Evolutionary conservation across 1,140 invertebrate genomes (phyloP).

Genomic region (Leptinotarsa lineolata): DNA sequence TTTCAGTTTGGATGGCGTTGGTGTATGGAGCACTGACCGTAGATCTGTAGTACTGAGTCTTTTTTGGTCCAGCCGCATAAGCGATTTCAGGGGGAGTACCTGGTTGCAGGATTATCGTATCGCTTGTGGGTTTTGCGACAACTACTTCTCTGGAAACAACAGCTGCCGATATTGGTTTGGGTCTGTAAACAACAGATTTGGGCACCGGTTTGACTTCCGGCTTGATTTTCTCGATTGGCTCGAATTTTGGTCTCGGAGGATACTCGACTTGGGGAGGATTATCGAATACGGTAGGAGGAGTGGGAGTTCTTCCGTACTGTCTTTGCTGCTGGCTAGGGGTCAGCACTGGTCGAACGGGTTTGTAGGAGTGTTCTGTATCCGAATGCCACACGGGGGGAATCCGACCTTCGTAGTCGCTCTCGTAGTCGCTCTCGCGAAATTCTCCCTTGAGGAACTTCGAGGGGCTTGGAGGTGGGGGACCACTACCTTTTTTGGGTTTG

Average conservation of each 20-base stretch:
- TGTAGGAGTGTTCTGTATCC: slow-evolving; percentile 62
- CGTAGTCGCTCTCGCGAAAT: slow-evolving; percentile 73
- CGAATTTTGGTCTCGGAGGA: slow-evolving; percentile 62
- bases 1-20: slow-evolving; percentile 67
- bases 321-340: slow-evolving; percentile 57
- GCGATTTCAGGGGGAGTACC: slow-evolving; percentile 64
- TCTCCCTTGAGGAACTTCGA: slow-evolving; percentile 72
- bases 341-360: slow-evolving; percentile 64
- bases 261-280: slow-evolving; percentile 57
- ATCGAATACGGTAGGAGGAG: slow-evolving; percentile 64
- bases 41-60: slow-evolving; percentile 59
- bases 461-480: slow-evolving; percentile 61
- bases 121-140: slow-evolving; percentile 48
- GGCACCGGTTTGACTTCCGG: slow-evolving; percentile 51
- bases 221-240: slow-evolving; percentile 61
- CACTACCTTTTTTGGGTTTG: slow-evolving; percentile 52
- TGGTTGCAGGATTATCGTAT: slow-evolving; percentile 57
- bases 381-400: slow-evolving; percentile 67
- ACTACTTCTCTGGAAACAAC: slow-evolving; percentile 50
- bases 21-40: slow-evolving; percentile 61
- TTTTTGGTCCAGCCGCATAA: slow-evolving; percentile 61
- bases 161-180: slow-evolving; percentile 56
- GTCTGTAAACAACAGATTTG: slow-evolving; percentile 57
- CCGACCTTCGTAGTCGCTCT: slow-evolving; percentile 72
- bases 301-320: slow-evolving; percentile 57